Evolutionary conservation across 2,113 vertebrate genomes (phyloP).

Genomic region (Cryptomyrus ogoouensis): DNA sequence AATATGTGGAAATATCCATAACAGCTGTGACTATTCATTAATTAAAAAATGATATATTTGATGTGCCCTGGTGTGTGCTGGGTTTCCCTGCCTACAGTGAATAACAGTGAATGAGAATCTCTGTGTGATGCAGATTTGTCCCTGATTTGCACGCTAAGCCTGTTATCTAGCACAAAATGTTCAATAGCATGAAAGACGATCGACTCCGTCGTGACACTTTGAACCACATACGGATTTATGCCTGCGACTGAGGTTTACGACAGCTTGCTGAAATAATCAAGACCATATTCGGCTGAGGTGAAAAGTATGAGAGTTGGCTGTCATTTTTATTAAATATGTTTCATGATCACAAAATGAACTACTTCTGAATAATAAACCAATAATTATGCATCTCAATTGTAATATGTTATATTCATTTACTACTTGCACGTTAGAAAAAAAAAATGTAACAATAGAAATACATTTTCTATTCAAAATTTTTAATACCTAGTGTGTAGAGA

Average conservation of each 20-base stretch:
- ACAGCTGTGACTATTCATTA: not conserved
- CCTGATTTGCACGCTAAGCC: not conserved
- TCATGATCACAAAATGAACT: not conserved
- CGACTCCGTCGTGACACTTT: not conserved
- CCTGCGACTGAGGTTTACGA: not conserved
- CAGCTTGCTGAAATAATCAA: not conserved
- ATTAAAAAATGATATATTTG: not conserved
- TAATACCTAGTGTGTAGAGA: not conserved
- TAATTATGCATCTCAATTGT: not conserved
- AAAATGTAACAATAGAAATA: not conserved
- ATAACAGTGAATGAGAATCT: not conserved
- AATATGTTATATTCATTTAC: not conserved
- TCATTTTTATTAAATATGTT: not conserved
- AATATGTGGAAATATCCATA: not conserved
- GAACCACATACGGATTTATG: not conserved
- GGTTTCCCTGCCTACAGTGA: not conserved
- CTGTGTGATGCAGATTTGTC: not conserved
- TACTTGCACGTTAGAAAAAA: not conserved
- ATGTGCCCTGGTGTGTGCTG: not conserved
- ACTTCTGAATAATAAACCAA: not conserved
- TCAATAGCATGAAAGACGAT: not conserved
- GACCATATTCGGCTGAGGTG: not conserved
- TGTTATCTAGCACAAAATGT: not conserved
- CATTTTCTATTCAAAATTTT: not conserved
- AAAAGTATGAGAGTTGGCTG: not conserved